phyloP scores from a whole-genome alignment of 1,140 invertebrate genomes.

The Coelopa frigida region DNA sequence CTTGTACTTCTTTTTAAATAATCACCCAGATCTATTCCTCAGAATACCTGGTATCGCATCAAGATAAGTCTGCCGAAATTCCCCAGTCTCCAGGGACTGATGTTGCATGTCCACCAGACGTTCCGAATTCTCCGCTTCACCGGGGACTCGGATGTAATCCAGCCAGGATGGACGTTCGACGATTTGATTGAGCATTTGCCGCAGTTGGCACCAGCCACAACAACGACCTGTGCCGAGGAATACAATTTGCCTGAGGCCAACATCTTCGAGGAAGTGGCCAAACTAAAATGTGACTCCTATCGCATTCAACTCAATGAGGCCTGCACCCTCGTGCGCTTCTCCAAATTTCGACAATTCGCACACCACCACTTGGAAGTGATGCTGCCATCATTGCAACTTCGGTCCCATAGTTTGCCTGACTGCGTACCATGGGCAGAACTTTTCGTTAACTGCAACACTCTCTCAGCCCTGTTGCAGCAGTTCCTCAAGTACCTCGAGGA shows the following conservation, averaged over 20 bases:
- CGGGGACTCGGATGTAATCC: not conserved
- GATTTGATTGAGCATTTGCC: constrained; percentile 9
- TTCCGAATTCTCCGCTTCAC: not conserved
- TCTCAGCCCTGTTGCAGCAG: constrained; percentile 19
- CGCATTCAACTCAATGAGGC: constrained; percentile 20
- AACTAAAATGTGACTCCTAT: constrained; percentile 22
- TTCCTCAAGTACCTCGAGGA: constrained; percentile 31
- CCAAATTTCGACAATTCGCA: constrained; percentile 20
- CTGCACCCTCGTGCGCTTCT: constrained; percentile 22
- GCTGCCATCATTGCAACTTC: constrained; percentile 21
- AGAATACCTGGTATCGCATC: constrained; percentile 9
- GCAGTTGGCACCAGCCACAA: not conserved
- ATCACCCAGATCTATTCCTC: too few relatives aligned
- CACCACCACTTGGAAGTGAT: constrained; percentile 31
- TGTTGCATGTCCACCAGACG: not conserved
- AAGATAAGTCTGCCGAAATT: constrained; percentile 9
- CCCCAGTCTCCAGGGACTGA: not conserved
- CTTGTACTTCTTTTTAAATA: too few relatives aligned
- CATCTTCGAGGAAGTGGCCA: constrained; percentile 28
- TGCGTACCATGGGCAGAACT: constrained; percentile 21
- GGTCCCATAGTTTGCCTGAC: constrained; percentile 30
- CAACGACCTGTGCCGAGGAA: not conserved
- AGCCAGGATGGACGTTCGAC: not conserved
- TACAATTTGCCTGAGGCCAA: not conserved
- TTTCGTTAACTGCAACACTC: constrained; percentile 15